A percentile compares a stretch with the other conserved stretches of the same genome.
Evolutionary conservation across 2,888 invertebrate genomes (phyloP).

Genomic region (Lamellibrachia satsuma): DNA sequence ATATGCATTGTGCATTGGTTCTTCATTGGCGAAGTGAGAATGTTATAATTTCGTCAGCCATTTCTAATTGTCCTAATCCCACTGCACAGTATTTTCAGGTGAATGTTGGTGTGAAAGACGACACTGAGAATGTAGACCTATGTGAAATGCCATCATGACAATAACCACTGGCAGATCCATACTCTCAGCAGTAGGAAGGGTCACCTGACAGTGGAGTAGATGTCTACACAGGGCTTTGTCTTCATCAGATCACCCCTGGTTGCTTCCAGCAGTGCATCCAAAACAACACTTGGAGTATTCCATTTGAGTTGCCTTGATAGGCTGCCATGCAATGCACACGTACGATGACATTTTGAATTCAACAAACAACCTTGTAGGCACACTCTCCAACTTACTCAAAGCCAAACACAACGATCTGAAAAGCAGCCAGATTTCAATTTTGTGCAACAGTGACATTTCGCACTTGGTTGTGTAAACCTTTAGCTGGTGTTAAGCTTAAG

Average conservation of each 20-base stretch:
- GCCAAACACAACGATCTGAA: slow-evolving; percentile 28
- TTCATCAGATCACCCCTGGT: neutral
- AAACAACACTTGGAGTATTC: neutral
- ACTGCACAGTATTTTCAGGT: neutral
- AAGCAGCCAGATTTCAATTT: slow-evolving; percentile 64
- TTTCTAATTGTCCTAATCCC: too few relatives aligned
- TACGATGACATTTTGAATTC: slow-evolving; percentile 70
- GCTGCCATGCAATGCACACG: slow-evolving; percentile 78
- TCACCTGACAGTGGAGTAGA: neutral
- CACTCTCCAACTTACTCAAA: slow-evolving; percentile 26
- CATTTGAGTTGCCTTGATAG: slow-evolving; percentile 73
- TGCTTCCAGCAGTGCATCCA: neutral
- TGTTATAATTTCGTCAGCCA: too few relatives aligned
- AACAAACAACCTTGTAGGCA: slow-evolving; percentile 47
- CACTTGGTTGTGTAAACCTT: slow-evolving; percentile 69
- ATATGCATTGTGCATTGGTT: too few relatives aligned
- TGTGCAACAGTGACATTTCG: slow-evolving; percentile 82
- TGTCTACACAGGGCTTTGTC: neutral
- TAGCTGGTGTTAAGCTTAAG: too few relatives aligned
- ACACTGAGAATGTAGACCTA: neutral
- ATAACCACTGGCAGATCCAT: neutral
- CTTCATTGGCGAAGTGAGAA: too few relatives aligned
- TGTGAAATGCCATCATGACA: neutral
- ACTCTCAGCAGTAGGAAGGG: neutral
- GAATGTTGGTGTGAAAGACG: neutral